Evolutionary conservation across 2,113 vertebrate genomes (phyloP), one percentile per base, ranked within the genome.

Genomic region (Amazona vittata): DNA sequence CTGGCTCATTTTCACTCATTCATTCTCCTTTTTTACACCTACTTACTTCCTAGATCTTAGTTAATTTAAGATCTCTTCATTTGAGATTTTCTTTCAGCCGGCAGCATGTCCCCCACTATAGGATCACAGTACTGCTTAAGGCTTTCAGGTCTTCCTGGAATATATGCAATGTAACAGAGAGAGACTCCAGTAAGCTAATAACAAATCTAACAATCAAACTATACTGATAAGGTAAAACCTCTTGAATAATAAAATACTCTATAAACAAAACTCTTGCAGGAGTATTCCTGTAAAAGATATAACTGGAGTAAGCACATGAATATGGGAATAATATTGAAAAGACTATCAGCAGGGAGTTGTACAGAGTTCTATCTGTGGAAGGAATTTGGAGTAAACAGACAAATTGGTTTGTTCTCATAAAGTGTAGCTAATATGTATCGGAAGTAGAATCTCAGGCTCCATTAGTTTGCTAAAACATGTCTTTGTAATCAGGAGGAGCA

Each of bases 391-490:
- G 65, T 79, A 94, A 92, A 81, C 86, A 86, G 31, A 82, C 47
- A 91, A 44, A 95, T 79, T 19, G 29, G 16, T 85, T 96, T 73
- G 47, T 78, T 86, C 49, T 91, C 76, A 89, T 46, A 93, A 96
- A 97, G 89, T 50, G 39, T 74, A 93, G 75, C 83, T 86, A 94
- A 92, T 89, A 75, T 76, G 65, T 86, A 91, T 63, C 62, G 92
- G 60, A 90, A 96, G 69, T 71, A 86, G 74, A 94, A 90, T 83
- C 70, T 75, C 47, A 78, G 60, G 73, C 64, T 94, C 55, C 39
- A 53, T 84, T 78, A 75, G 26, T 84, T 89, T 84, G 62, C 26
- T 91, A 91, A 92, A 78, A 15, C 31, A 44, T 49, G 62, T 65
- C 71, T 91, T 78, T 78, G 44, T 79, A 90, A 90, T 39, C 43